Evolutionary conservation across 1,140 invertebrate species (phyloP), one percentile per base, ranked within the genome.

Genomic region (Mamestra configurata): DNA sequence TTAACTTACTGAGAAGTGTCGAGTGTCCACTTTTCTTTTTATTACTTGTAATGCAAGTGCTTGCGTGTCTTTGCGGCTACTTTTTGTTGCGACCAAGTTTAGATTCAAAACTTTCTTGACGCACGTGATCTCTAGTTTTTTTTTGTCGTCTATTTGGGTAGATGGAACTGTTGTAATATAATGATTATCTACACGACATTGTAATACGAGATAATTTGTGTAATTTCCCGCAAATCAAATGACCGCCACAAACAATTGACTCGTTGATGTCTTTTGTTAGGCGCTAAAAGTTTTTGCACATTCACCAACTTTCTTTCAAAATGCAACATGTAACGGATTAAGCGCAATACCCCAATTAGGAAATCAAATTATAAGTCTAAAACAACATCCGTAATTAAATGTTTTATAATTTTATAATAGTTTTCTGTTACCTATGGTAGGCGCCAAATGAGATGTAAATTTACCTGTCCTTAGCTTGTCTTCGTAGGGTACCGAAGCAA

Each of bases 251-350:
- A 53, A 68, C 37, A 57, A 10, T 24, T 77, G 6, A 53, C 78
- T 59, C 84, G 86, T 86, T 87, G 84, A 87, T 80, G 82, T 87
- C 86, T 87, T 87, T 87, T 87, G 57, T 79, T 64, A 3, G 72
- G 18, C n/a, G 24, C 24, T 10, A 59, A 43, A n/a, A 10, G 18
- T 27, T 11, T 20, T 20, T 20, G 43, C 24, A 22, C 4, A 57
- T 2, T 49, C 43, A 20, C 2, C 4, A 22, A 20, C 35, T 64
- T 64, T 64, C 31, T 64, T 66, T 40, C 13, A 0, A 22, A 15
- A 3, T 57, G 4, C n/a, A n/a, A n/a, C n/a, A n/a, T n/a, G n/a
- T n/a, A n/a, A n/a, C n/a, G n/a, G n/a, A n/a, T n/a, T n/a, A 4
- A 27, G 5, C 11, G 13, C 6, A 24, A 22, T 22, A 20, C 51